Evolutionary conservation across 2,113 vertebrate species (phyloP).

Genomic region (Nothoprocta perdicaria): DNA sequence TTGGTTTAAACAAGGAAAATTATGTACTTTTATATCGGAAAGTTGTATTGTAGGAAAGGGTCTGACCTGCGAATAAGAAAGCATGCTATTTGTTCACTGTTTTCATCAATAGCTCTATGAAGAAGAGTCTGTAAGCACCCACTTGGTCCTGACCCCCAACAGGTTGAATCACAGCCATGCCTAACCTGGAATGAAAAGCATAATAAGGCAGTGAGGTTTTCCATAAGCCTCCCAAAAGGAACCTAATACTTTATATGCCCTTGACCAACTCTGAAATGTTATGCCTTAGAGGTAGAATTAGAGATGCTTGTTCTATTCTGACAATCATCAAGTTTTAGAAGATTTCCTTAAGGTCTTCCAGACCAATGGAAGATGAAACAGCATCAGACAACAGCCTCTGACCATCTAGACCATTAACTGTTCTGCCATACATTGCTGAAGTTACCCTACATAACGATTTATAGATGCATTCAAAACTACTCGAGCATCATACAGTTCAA

Average conservation of each 20-base stretch:
- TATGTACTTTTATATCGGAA: background rate
- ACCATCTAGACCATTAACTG: background rate
- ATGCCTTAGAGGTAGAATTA: background rate
- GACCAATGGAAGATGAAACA: background rate
- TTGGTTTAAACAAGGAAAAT: background rate
- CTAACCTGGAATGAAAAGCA: conserved; percentile 84
- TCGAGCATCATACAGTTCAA: background rate
- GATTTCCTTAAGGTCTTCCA: background rate
- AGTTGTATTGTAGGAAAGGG: background rate
- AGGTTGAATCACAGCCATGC: conserved; percentile 94
- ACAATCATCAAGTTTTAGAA: background rate
- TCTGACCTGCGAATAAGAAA: conserved; percentile 96
- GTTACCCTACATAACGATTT: background rate
- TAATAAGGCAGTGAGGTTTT: background rate
- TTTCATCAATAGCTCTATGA: conserved; percentile 94
- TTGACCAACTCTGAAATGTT: background rate
- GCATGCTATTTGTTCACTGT: conserved; percentile 90
- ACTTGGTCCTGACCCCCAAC: conserved; percentile 90
- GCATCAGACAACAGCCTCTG: background rate
- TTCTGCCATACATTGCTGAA: background rate
- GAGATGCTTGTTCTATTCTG: background rate
- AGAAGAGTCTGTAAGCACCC: conserved; percentile 94
- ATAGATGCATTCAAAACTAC: background rate
- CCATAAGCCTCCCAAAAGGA: background rate
- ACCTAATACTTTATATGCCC: background rate